Percentiles rank a stretch among this genome's conserved stretches.
phyloP scores from a whole-genome alignment of 2,113 vertebrate species.

The Thermophis baileyi region DNA sequence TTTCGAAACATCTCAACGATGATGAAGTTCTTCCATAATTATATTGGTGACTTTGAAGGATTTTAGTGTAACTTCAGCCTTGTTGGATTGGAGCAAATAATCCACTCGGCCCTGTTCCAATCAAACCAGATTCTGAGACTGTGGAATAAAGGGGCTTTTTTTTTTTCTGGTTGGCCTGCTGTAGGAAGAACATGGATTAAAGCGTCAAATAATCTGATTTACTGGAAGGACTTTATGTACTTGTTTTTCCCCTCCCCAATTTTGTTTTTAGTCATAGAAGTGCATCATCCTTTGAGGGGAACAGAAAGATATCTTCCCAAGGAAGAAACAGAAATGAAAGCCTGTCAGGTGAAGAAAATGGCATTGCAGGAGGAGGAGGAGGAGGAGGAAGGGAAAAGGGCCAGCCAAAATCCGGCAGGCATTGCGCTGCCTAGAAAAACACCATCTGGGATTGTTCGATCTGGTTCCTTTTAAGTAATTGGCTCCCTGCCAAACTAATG shows the following conservation, averaged over 20 bases:
- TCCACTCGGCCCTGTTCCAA: too few species aligned
- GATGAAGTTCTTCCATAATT: too few species aligned
- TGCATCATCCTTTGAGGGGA: not conserved
- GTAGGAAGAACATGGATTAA: not conserved
- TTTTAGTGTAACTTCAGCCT: not conserved
- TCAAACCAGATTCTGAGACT: not conserved
- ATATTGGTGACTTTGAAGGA: too few species aligned
- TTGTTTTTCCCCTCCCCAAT: not conserved
- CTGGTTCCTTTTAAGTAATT: slow-evolving; percentile 9
- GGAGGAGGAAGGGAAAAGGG: not conserved
- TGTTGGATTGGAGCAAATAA: not conserved
- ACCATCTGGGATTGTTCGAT: slow-evolving; percentile 37
- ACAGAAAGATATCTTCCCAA: not conserved
- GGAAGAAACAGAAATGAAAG: slow-evolving; percentile 13
- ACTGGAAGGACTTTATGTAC: not conserved
- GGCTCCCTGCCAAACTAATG: not conserved
- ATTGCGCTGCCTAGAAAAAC: slow-evolving; percentile 30
- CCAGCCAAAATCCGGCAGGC: not conserved
- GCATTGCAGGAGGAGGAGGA: not conserved
- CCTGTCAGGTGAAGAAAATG: slow-evolving; percentile 19
- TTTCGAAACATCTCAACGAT: too few species aligned
- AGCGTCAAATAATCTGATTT: not conserved
- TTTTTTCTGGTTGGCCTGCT: not conserved
- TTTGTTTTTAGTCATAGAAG: not conserved
- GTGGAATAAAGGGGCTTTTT: not conserved